Base-by-base conservation (phyloP, 2,888 invertebrate species). In the Tuta absoluta region DNA sequence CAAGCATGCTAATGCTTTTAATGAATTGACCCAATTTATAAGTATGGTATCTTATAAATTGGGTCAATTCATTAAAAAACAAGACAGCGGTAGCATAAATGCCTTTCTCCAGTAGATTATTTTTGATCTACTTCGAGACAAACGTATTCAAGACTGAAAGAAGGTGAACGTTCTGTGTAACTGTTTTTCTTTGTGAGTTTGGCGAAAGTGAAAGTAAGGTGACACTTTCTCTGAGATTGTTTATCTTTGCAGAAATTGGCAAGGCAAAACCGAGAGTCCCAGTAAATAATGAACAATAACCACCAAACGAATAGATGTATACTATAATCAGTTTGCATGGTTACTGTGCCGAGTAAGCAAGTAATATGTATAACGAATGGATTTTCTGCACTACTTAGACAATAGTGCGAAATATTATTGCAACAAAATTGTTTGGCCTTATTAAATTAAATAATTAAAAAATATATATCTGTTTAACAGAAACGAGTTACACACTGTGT, bases 191-290 rank as follows among this genome's bases (percentile, higher is more conserved):
- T 58, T 49, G 63, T 63, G 68, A 65, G 67, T 66, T 66, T 66
- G 67, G 67, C 66, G 67, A 69, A 75, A 69, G 78, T 76, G 80
- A 80, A 80, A 78, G 80, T 69, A 72, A 71, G 70, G 74, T 72
- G 75, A 74, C 33, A 61, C 59, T 48, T 56, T 53, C 23, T n/a
- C 17, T 56, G 56, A 7, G 17, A n/a, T 45, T 21, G 8, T 49
- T 49, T 49, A 51, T 51, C 11, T 51, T 23, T 51, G 51, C 51
- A 21, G 11, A 23, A 17, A 19, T 51, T 23, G 7, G 19, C 17
- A 51, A 51, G 19, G 12, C 10, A 7, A 8, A 51, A 12, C 2
- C 1, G 19, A 23, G 51, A 23, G 49, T 49, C 19, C 49, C 21
- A 49, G 49, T 51, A 7, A 51, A 10, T 7, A 8, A 10, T 3